A percentile compares a stretch with the other conserved stretches of the same genome.
phyloP scores from a whole-genome alignment of 2,113 vertebrate genomes.

The Pipa parva region DNA sequence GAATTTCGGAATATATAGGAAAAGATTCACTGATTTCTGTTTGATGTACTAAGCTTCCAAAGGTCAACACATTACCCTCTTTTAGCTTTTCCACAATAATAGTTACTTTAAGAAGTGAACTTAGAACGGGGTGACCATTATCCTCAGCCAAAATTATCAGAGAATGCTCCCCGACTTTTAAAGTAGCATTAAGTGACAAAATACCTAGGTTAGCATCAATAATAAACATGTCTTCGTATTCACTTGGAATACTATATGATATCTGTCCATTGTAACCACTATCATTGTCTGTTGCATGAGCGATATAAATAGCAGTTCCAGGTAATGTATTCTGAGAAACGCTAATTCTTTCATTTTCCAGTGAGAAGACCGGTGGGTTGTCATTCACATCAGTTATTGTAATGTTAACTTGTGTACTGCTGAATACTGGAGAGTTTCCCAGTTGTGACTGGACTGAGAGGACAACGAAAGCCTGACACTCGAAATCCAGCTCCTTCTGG shows the following conservation, averaged over 20 bases:
- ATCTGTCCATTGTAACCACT: slow-evolving; percentile 72
- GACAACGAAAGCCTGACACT: slow-evolving; percentile 63
- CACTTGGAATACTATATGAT: slow-evolving; percentile 62
- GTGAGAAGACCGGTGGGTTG: slow-evolving; percentile 70
- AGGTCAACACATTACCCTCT: slow-evolving; percentile 59
- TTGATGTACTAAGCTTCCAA: slow-evolving; percentile 81
- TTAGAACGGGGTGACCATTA: slow-evolving; percentile 64
- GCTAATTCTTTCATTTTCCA: slow-evolving; percentile 55
- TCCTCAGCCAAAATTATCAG: slow-evolving; percentile 73
- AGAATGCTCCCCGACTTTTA: slow-evolving; percentile 52
- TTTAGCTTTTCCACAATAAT: slow-evolving; percentile 62
- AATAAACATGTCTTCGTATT: slow-evolving; percentile 55
- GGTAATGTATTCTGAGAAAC: slow-evolving; percentile 61
- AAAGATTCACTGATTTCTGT: slow-evolving; percentile 78
- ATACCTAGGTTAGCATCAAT: slow-evolving; percentile 68
- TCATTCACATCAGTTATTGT: slow-evolving; percentile 80
- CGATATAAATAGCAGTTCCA: slow-evolving; percentile 77
- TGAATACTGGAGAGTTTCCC: slow-evolving; percentile 57
- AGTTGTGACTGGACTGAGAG: slow-evolving; percentile 76
- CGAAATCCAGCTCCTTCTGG: slow-evolving; percentile 70
- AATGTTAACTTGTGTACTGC: slow-evolving; percentile 79
- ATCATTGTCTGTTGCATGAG: slow-evolving; percentile 80
- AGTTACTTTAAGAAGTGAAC: slow-evolving; percentile 60
- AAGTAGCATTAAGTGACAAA: slow-evolving; percentile 63
- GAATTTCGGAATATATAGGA: slow-evolving; percentile 57